Base-by-base conservation (phyloP, 2,888 invertebrate genomes). In the Cynaeus angustus region DNA sequence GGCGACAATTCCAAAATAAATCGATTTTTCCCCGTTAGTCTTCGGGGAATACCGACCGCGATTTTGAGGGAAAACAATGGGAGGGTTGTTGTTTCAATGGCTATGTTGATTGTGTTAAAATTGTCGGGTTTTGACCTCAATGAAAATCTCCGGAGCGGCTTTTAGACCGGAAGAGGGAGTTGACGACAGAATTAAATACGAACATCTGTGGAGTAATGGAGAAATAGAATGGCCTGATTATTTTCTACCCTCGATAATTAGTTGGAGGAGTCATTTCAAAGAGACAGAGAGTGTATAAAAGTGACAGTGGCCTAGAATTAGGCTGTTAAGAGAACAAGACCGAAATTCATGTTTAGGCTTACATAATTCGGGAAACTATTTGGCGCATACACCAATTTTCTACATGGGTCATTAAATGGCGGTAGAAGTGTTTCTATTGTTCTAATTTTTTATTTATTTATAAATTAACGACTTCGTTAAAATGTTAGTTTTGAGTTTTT, bases 111-210 rank as follows among this genome's bases (percentile, higher is more conserved):
- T 16, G 21, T 43, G 56, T 41, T 56, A 56, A 56, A 56, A 56
- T 56, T 56, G 41, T 56, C 56, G 37, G 56, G 21, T 43, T 56
- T 43, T 43, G 43, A 56, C 56, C 56, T 12, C 43, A 56, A 28
- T 14, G 13, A 38, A 56, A 56, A 56, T 56, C 56, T 56, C 55
- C 37, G 9, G 14, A 38, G 38, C 16, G 55, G 16, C 55, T 55
- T 33, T 55, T 55, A 55, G 43, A 21, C 21, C 55, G 38, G 30
- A 30, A 52, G 21, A 21, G 12, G 43, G 13, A 43, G 10, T 43
- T 3, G 43, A 43, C 43, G 43, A 13, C 37, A 10, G 21, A 46
- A 46, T 46, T 46, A 46, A 46, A 46, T 46, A 46, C 46, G 50
- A n/a, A 26, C 26, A 50, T 12, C 50, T 50, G 50, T 26, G 9